These are phyloP conservation scores for Agriopis aurantiaria DNA, from an alignment of 2,888 invertebrate species.

Conservation along the genomic window DNA sequence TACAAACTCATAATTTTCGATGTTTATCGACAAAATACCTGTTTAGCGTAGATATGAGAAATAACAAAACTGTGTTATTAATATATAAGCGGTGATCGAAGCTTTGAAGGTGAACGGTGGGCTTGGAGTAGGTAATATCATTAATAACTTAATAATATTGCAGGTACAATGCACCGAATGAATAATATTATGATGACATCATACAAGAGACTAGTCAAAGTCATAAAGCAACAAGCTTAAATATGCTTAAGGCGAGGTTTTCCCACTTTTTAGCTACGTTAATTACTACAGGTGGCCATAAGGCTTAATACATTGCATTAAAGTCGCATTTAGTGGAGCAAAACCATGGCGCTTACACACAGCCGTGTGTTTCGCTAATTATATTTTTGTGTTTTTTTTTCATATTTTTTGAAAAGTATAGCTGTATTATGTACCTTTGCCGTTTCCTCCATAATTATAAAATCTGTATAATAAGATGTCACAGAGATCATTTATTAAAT, in stretches of 20 bases:
- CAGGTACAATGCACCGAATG: conserved; percentile 18
- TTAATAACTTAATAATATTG: conserved; percentile 7
- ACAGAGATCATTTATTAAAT: no score
- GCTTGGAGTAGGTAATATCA: conserved; percentile 4
- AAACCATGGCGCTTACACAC: no score
- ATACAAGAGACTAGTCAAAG: conserved; percentile 2
- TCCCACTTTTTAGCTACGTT: no score
- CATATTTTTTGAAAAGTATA: no score
- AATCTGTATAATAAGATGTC: no score
- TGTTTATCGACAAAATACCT: conserved; percentile 17
- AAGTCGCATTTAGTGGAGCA: no score
- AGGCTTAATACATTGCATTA: no score
- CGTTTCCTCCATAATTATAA: no score
- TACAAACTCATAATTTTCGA: not conserved
- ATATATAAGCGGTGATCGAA: conserved; percentile 5
- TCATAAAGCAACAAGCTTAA: conserved; percentile 7
- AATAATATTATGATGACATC: conserved; percentile 22
- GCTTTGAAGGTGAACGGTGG: conserved; percentile 20
- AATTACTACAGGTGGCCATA: no score
- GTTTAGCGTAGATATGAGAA: conserved; percentile 17
- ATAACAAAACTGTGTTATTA: conserved; percentile 4
- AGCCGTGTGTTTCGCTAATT: not conserved
- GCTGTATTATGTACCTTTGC: no score
- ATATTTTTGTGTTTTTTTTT: not conserved
- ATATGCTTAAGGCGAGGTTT: no score